These are phyloP conservation scores for Cariama cristata DNA, from an alignment of 2,113 vertebrate genomes.

Conservation along the genomic window DNA sequence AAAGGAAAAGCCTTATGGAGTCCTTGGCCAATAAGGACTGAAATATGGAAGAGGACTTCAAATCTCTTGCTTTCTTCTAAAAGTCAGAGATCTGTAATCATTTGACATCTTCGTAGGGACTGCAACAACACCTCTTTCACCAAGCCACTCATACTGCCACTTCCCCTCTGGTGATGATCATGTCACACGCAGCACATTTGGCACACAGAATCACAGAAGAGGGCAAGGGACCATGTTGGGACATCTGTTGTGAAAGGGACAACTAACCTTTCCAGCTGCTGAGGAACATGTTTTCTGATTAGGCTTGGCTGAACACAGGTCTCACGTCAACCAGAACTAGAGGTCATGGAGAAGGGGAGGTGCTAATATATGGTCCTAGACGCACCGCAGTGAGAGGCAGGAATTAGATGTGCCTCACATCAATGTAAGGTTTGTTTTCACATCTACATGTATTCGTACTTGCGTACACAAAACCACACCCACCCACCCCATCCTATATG, in stretches of 20 bases:
- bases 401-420: neutral
- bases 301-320: neutral
- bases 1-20: neutral
- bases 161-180: neutral
- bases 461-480: neutral
- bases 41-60: neutral
- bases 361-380: neutral
- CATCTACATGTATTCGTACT: no score
- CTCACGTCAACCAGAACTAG: neutral
- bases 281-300: neutral
- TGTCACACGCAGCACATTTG: neutral
- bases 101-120: neutral
- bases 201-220: neutral
- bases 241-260: neutral
- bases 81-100: neutral
- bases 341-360: neutral
- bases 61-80: neutral
- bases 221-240: neutral
- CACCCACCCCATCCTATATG: accelerated
- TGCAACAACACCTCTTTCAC: neutral
- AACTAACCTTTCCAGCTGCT: neutral
- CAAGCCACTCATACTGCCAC: neutral
- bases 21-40: neutral
- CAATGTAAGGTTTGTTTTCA: neutral
- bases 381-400: neutral